Percentiles rank a stretch among this genome's conserved stretches.
Conservation (phyloP, 92 coral and sea anemone species). For the Parazoanthus swiftii region DNA sequence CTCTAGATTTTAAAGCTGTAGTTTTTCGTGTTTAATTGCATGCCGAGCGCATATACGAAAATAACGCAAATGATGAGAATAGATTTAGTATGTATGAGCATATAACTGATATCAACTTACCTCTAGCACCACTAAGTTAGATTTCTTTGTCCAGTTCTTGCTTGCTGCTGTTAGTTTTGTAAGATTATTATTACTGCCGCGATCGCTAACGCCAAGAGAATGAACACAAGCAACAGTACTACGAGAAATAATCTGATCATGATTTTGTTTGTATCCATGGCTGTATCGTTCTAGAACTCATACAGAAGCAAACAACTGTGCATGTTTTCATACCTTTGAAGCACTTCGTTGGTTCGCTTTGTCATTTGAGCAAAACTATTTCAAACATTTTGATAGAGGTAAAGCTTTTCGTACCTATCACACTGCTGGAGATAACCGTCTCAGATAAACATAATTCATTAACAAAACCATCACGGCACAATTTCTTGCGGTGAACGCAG, state of each 20-base stretch:
- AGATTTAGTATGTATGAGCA: not conserved
- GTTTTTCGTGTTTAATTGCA: not conserved
- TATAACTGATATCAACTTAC: not conserved
- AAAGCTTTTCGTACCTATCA: no score
- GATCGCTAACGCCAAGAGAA: not conserved
- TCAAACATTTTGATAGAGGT: not conserved
- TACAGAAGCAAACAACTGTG: not conserved
- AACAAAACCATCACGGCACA: no score
- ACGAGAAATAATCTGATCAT: not conserved
- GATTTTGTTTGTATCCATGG: not conserved
- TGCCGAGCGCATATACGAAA: not conserved
- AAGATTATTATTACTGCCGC: not conserved
- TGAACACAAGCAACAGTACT: not conserved
- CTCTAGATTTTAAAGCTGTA: not conserved
- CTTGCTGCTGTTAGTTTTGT: not conserved
- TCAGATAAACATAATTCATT: no score
- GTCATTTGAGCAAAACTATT: not conserved
- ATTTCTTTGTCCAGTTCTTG: not conserved
- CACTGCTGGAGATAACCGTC: no score
- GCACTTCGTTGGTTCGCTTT: not conserved
- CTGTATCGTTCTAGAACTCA: not conserved
- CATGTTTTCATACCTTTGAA: not conserved
- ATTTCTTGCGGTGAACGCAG: no score
- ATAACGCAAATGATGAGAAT: not conserved
- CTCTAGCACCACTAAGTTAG: not conserved